Evolutionary conservation across 1,140 invertebrate species (phyloP).

Genomic region (Xylocopa sonorina): DNA sequence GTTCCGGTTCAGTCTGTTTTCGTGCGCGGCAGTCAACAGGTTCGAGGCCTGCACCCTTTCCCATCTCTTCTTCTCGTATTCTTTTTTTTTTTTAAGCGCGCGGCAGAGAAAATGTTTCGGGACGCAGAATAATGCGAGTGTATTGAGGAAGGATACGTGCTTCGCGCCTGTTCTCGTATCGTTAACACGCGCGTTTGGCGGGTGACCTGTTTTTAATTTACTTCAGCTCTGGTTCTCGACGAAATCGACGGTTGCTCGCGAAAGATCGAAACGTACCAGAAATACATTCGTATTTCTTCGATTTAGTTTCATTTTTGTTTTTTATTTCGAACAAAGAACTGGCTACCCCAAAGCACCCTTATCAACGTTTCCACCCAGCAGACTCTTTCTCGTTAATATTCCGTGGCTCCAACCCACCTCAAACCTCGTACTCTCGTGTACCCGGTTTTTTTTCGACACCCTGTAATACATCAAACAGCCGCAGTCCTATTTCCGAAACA

Average conservation of each 20-base stretch:
- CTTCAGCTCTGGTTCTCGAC: background rate
- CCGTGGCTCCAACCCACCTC: background rate
- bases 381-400: conserved; percentile 7
- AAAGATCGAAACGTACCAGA: background rate
- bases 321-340: background rate
- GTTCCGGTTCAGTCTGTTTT: background rate
- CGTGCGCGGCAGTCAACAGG: conserved; percentile 21
- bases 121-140: conserved; percentile 11
- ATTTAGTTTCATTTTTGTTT: background rate
- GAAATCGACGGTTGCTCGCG: background rate
- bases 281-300: background rate
- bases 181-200: background rate
- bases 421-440: background rate
- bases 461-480: background rate
- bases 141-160: background rate
- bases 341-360: background rate
- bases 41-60: no score
- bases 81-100: conserved; percentile 3
- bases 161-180: background rate
- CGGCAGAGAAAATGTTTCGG: background rate
- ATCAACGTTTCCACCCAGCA: background rate
- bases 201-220: conserved; percentile 8
- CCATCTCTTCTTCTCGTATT: no score
- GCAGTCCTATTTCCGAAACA: conserved; percentile 11
- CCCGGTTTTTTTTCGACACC: background rate